Evolutionary conservation across 2,113 vertebrate genomes (phyloP), one percentile per base, ranked within the genome.

Genomic region (Motacilla alba): DNA sequence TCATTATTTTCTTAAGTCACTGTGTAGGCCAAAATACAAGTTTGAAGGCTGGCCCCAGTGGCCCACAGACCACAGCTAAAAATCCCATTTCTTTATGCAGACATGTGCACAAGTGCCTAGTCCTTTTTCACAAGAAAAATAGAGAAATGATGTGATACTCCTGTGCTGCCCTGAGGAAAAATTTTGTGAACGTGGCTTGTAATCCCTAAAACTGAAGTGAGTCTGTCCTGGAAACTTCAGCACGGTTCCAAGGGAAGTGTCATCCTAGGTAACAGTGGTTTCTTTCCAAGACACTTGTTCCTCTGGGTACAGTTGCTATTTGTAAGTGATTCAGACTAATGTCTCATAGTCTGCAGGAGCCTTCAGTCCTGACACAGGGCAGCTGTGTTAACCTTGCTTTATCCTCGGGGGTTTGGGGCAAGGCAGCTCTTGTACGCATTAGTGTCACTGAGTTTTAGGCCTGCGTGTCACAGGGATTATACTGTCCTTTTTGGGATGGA

Each of bases 221-320:
- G 33, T 58, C 47, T 70, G 6, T 69, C 55, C 52, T 74, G 76
- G 94, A 93, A 96, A 95, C 75, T 92, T 56, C 10, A 83, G 69
- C 52, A 52, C 2, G 0, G 12, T 87, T 93, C 86, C 89, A 91
- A 87, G 41, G 79, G 67, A 80, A 64, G 52, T 63, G 80, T 93
- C 89, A 94, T 83, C 56, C 87, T 89, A 30, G 80, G 93, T 81
- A 83, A 92, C 72, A 60, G 87, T 53, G 72, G 23, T 89, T 92
- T 92, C 86, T 90, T 90, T 90, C 89, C 86, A 70, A 80, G 88
- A 86, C 50, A 16, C 28, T 85, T 49, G 21, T 81, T 92, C n/a
- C 6, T 75, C 55, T 91, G 80, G 20, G 80, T 87, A 39, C 70
- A 60, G 70, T n/a, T 96, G 83, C 68, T 89, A 10, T 82, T 92